These are phyloP conservation scores for Euura saliciscinereae DNA, from an alignment of 1,140 invertebrate genomes.

Conservation along the genomic window DNA sequence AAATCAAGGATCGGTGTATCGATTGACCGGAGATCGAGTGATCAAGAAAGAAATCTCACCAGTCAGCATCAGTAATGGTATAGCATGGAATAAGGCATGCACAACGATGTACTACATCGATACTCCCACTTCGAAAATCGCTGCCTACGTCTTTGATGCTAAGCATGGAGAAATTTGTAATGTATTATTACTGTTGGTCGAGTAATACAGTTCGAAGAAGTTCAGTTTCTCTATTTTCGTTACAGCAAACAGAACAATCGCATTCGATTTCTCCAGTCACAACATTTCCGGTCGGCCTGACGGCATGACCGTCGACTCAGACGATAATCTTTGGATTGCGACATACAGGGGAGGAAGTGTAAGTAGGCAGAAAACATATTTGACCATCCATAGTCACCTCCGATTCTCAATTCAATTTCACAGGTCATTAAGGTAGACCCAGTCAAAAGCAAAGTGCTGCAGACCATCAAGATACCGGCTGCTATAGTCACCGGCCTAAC, in stretches of 20 bases:
- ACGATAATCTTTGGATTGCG: constrained; percentile 72
- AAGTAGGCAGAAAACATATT: constrained; percentile 23
- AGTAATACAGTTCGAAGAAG: too few species aligned
- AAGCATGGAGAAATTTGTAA: constrained; percentile 68
- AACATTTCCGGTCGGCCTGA: constrained; percentile 64
- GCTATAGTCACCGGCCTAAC: constrained; percentile 65
- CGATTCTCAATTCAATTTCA: not conserved
- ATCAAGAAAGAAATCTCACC: constrained; percentile 40
- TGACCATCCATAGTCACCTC: too few species aligned
- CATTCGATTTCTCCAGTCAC: constrained; percentile 55
- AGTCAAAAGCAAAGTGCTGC: constrained; percentile 60
- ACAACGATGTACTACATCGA: constrained; percentile 81
- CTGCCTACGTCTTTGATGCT: constrained; percentile 78
- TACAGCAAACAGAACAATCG: constrained; percentile 49
- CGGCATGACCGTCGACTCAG: constrained; percentile 73
- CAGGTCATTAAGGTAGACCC: constrained; percentile 65
- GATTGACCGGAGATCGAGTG: constrained; percentile 52
- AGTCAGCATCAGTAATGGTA: constrained; percentile 80
- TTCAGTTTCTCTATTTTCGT: constrained; percentile 25
- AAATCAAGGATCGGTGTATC: constrained; percentile 63
- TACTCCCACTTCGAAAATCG: constrained; percentile 69
- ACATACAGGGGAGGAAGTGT: constrained; percentile 62
- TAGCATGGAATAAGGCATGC: constrained; percentile 76
- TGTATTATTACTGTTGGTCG: not conserved
- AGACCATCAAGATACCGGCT: constrained; percentile 69